These are phyloP conservation scores for Balearica regulorum DNA, from an alignment of 2,797 vertebrate genomes.

Conservation along the genomic window DNA sequence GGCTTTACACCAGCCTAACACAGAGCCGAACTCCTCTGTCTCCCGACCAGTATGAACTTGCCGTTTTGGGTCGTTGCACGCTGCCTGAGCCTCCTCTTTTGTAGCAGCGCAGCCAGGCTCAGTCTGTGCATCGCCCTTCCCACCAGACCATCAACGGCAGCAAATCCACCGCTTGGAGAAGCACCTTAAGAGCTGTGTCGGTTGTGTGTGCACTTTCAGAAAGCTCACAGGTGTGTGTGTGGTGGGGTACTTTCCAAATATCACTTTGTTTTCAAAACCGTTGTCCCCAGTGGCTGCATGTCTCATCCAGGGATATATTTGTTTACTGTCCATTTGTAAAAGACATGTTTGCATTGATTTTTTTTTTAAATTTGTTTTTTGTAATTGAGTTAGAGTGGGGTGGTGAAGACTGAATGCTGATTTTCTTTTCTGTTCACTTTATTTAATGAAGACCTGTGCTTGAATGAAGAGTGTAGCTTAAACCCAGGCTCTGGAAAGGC, in stretches of 20 bases:
- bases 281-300: not conserved
- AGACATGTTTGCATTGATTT: not conserved
- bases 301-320: not conserved
- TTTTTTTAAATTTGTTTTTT: not conserved
- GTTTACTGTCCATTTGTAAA: not conserved
- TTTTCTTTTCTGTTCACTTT: slow-evolving; percentile 69
- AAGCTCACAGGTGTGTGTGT: not conserved
- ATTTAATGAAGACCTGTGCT: slow-evolving; percentile 75
- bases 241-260: not conserved
- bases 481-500: slow-evolving; percentile 85
- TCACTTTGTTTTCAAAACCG: not conserved
- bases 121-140: not conserved
- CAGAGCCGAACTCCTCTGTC: not conserved
- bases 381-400: slow-evolving; percentile 67
- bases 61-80: accelerated
- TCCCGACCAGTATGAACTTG: not conserved
- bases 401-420: slow-evolving; percentile 83
- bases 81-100: not conserved
- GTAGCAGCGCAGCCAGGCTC: not conserved
- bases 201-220: not conserved
- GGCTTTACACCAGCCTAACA: not conserved
- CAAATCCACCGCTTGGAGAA: not conserved
- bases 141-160: accelerated
- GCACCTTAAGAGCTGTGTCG: not conserved
- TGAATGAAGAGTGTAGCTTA: slow-evolving; percentile 97